Evolutionary conservation across 2,888 invertebrate genomes (phyloP).

Genomic region (Leucoma salicis): DNA sequence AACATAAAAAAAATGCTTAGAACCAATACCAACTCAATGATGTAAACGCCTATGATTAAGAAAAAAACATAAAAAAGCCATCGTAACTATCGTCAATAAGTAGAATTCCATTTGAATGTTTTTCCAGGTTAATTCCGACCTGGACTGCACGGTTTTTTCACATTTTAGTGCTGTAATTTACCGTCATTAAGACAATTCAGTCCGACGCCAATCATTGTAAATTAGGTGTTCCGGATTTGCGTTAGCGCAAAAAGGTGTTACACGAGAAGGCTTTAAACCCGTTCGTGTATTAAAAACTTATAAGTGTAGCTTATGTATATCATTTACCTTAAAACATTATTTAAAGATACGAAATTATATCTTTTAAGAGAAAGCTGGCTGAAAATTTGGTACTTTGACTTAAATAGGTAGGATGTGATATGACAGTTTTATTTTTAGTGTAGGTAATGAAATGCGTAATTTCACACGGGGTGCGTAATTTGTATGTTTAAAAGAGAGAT

Average conservation of each 20-base stretch:
- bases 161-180: slow-evolving; percentile 66
- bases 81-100: slow-evolving; percentile 50
- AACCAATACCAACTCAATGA: slow-evolving; percentile 14
- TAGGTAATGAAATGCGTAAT: too few species aligned
- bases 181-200: slow-evolving; percentile 73
- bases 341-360: slow-evolving; percentile 47
- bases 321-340: slow-evolving; percentile 56
- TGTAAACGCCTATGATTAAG: slow-evolving; percentile 22
- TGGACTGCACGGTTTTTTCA: slow-evolving; percentile 53
- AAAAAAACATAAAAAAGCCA: slow-evolving; percentile 33
- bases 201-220: slow-evolving; percentile 64
- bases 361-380: slow-evolving; percentile 26
- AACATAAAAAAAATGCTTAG: background rate
- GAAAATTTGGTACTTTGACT: slow-evolving; percentile 23
- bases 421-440: too few species aligned
- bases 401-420: background rate
- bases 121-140: slow-evolving; percentile 37
- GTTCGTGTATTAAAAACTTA: slow-evolving; percentile 57
- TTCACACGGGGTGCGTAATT: too few species aligned
- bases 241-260: slow-evolving; percentile 75
- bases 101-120: slow-evolving; percentile 51
- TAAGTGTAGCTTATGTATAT: slow-evolving; percentile 42
- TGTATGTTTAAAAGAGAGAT: too few species aligned
- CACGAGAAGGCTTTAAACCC: slow-evolving; percentile 44
- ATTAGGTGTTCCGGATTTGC: slow-evolving; percentile 64